phyloP scores from a whole-genome alignment of 2,888 invertebrate species.

The Alentia gelatinosa region DNA sequence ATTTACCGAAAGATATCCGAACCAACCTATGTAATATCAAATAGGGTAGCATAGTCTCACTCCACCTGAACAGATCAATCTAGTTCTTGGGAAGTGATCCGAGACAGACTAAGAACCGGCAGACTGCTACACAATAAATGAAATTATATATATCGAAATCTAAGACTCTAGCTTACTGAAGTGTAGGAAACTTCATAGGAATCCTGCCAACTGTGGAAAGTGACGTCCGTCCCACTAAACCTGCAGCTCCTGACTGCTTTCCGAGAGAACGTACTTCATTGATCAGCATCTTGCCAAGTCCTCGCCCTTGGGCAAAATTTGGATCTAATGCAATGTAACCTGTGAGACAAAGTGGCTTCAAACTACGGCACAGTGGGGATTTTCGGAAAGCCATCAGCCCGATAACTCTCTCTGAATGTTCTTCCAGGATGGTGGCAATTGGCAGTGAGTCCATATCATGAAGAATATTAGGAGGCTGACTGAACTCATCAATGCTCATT shows the following conservation, averaged over 20 bases:
- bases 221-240: not conserved
- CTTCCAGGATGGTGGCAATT: not conserved
- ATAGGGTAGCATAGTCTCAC: too few species aligned
- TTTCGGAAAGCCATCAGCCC: not conserved
- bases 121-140: too few species aligned
- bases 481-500: not conserved
- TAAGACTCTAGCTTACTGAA: too few species aligned
- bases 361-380: not conserved
- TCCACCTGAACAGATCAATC: too few species aligned
- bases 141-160: too few species aligned
- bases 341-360: not conserved
- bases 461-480: not conserved
- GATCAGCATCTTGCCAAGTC: not conserved
- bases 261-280: not conserved
- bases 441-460: not conserved
- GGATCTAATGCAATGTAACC: not conserved
- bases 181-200: not conserved
- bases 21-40: too few species aligned
- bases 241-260: not conserved
- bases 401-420: not conserved
- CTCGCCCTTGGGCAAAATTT: not conserved
- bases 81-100: too few species aligned
- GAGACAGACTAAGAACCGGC: too few species aligned
- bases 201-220: not conserved
- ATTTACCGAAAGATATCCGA: too few species aligned